A percentile compares a stretch with the other conserved stretches of the same genome.
Evolutionary conservation across 2,888 invertebrate species (phyloP).

Genomic region (Pammene fasciana): DNA sequence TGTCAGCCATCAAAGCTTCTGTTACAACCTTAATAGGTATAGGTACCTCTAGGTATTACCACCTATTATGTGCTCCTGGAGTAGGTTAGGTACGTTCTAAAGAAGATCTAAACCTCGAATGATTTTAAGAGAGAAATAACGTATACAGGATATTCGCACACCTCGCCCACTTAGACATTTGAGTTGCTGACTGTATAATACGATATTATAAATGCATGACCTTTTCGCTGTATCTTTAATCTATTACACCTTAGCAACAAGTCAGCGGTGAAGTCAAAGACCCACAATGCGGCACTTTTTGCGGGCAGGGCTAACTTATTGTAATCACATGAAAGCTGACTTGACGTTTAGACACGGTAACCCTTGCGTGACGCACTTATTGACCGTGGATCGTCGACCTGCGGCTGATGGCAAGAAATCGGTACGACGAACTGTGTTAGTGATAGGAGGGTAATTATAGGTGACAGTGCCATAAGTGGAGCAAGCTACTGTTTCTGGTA

Average conservation of each 20-base stretch:
- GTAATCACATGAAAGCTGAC: constrained; percentile 50
- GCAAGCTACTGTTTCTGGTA: constrained; percentile 14
- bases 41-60: no score
- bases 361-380: constrained; percentile 62
- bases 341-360: constrained; percentile 60
- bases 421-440: constrained; percentile 36
- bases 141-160: no score
- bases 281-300: constrained; percentile 49
- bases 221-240: background rate
- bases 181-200: no score
- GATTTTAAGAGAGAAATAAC: no score
- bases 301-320: constrained; percentile 46
- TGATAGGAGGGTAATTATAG: constrained; percentile 34
- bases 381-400: constrained; percentile 60
- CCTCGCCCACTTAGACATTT: no score
- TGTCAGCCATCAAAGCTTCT: no score
- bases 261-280: constrained; percentile 33
- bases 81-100: no score
- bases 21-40: no score
- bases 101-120: no score
- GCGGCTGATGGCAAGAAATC: constrained; percentile 37
- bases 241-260: constrained; percentile 14
- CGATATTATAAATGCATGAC: no score
- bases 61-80: no score
- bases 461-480: constrained; percentile 28